Evolutionary conservation across 2,888 invertebrate species (phyloP), one percentile per base, ranked within the genome.

Genomic region (Dendrolimus pini): DNA sequence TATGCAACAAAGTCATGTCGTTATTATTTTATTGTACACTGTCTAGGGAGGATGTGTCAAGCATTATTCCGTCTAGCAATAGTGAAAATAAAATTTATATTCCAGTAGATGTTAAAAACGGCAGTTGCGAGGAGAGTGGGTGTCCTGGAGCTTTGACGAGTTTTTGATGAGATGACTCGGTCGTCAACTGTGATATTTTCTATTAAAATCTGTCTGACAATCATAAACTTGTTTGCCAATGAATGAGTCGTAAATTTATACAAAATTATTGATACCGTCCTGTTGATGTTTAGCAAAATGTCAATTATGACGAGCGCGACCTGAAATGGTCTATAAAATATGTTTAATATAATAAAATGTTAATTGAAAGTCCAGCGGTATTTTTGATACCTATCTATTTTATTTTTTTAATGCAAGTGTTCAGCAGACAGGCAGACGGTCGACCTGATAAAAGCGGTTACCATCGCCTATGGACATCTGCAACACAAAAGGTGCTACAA

Each of bases 91-190:
- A 80, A 82, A 82, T 82, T 82, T 79, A 78, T 75, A 80, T 81
- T 79, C 75, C 80, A 85, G 84, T 81, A 75, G 78, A 74, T 83
- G 80, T 83, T 82, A 81, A 82, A 83, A 83, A 81, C 79, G 75
- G 72, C 66, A 68, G 71, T 72, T 72, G 75, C 71, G 67, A 71
- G 75, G 69, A 62, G 75, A 78, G 75, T 74, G 78, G 79, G 77
- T 75, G 80, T 75, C 70, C 67, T 72, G 69, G 70, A 66, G 73
- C 70, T 78, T 78, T 83, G 82, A 86, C 85, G 82, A 75, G 85
- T 80, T 78, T 85, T 86, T 86, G 83, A 87, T 82, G 83, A 84
- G 82, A 68, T 73, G n/a, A 68, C 64, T 62, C 67, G 65, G 71
- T 68, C 71, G 68, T 69, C 65, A 65, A 62, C 64, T 60, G 58